Evolutionary conservation across 2,113 vertebrate species (phyloP).

Genomic region (Daubentonia madagascariensis): DNA sequence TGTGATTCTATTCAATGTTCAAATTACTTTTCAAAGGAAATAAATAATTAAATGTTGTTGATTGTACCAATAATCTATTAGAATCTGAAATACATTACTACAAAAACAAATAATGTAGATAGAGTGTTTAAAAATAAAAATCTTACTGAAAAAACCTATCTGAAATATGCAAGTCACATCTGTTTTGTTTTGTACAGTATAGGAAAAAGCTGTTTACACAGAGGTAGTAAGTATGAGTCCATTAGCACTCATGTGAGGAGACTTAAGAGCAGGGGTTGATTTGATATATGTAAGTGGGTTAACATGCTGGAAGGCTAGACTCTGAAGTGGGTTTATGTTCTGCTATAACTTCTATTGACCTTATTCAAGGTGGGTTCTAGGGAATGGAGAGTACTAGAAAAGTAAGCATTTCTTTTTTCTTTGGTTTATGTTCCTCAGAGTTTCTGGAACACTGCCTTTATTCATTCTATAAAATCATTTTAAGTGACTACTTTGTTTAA

Average conservation of each 20-base stretch:
- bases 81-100: not conserved
- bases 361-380: not conserved
- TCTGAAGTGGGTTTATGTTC: not conserved
- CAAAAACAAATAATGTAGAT: not conserved
- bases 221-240: not conserved
- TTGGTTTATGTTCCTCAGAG: not conserved
- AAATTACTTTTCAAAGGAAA: not conserved
- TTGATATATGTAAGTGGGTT: not conserved
- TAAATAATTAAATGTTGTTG: not conserved
- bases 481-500: not conserved
- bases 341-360: not conserved
- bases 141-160: not conserved
- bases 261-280: not conserved
- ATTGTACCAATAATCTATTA: not conserved
- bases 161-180: not conserved
- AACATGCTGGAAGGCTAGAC: not conserved
- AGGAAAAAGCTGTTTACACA: not conserved
- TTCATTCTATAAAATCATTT: slow-evolving; percentile 9
- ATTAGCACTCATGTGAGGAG: not conserved
- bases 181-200: not conserved
- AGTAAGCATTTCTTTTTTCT: slow-evolving; percentile 14
- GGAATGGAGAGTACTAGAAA: not conserved
- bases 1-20: not conserved
- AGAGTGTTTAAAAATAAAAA: slow-evolving; percentile 16
- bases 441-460: not conserved